Base-by-base conservation (phyloP, 64 coral and sea anemone species). In the Dendrophyllia cribrosa region DNA sequence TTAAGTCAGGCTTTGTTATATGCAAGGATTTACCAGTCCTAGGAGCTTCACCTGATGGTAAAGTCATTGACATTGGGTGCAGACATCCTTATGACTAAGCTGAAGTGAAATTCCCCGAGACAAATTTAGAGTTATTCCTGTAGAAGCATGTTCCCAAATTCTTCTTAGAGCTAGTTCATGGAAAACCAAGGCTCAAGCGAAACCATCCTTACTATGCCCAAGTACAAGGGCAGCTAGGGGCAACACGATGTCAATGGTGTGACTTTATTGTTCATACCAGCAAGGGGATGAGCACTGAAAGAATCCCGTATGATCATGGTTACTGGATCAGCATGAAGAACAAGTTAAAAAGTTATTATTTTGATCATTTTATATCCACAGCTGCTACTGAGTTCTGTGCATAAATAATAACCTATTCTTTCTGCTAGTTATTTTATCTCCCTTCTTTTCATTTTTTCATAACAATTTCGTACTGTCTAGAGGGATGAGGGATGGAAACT, bases 231-330 rank as follows among this genome's bases (percentile, higher is more conserved):
- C 65, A 86, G 60, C 9, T 86, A 43, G 64, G 43, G 20, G 83
- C 51, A 24, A 86, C 83, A 7, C 64, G 47, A 43, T 61, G 60
- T 50, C 10, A 48, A 17, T 86, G 9, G 83, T 86, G 83, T 86
- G 83, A 86, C 66, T 86, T 86, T 66, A 51, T 86, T 70, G 19
- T 86, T 46, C 68, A 86, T 46, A 86, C 83, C 21, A 48, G 26
- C n/a, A 51, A 68, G 48, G 83, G 83, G 7, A 86, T 86, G 83
- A 86, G 65, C 45, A 86, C 68, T 70, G 21, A 86, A 69, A 47
- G 83, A 70, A 86, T 86, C n/a, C 26, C 25, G 61, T 51, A 20
- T 67, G 83, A 52, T 26, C 14, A 71, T 46, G 26, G n/a, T 16
- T 86, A 68, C 67, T n/a, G n/a, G n/a, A n/a, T n/a, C n/a, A n/a